Conservation (phyloP, 2,113 vertebrate genomes). For the Halcyon senegalensis region DNA sequence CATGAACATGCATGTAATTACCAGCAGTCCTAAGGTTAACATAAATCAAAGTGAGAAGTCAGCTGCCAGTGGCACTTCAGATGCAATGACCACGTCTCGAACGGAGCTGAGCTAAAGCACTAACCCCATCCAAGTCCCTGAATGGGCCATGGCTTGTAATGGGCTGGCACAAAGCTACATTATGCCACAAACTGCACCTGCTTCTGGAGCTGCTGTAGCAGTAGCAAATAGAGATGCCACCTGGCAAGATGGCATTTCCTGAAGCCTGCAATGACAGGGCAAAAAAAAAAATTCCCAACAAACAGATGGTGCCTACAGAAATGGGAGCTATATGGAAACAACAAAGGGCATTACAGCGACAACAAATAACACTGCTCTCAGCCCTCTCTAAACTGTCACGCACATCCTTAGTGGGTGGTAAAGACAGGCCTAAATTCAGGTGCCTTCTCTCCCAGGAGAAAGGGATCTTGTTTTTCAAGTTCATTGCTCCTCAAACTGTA, state of each 20-base stretch:
- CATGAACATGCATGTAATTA: conserved; percentile 55
- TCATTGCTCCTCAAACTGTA: conserved; percentile 53
- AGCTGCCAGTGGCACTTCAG: conserved; percentile 64
- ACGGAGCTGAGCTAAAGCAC: conserved; percentile 41
- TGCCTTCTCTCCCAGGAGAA: conserved; percentile 45
- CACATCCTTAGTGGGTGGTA: conserved; percentile 67
- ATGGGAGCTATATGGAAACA: conserved; percentile 3
- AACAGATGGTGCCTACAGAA: conserved; percentile 67
- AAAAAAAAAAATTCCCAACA: background rate
- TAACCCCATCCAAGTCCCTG: conserved; percentile 55
- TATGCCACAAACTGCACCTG: conserved; percentile 65
- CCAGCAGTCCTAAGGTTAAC: conserved; percentile 55
- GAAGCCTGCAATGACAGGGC: background rate
- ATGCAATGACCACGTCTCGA: background rate
- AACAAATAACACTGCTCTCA: background rate
- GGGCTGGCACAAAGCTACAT: conserved; percentile 68
- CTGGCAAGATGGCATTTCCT: conserved; percentile 71
- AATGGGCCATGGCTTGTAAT: conserved; percentile 40
- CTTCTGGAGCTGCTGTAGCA: conserved; percentile 42
- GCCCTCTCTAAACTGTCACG: conserved; percentile 35
- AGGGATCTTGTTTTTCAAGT: conserved; percentile 61
- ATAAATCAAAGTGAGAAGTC: conserved; percentile 67
- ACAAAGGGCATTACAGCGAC: conserved; percentile 25
- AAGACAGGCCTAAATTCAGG: conserved; percentile 61
- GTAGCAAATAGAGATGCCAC: conserved; percentile 60